Evolutionary conservation across 2,797 vertebrate genomes (phyloP), one percentile per base, ranked within the genome.

Genomic region (Microchirus variegatus): DNA sequence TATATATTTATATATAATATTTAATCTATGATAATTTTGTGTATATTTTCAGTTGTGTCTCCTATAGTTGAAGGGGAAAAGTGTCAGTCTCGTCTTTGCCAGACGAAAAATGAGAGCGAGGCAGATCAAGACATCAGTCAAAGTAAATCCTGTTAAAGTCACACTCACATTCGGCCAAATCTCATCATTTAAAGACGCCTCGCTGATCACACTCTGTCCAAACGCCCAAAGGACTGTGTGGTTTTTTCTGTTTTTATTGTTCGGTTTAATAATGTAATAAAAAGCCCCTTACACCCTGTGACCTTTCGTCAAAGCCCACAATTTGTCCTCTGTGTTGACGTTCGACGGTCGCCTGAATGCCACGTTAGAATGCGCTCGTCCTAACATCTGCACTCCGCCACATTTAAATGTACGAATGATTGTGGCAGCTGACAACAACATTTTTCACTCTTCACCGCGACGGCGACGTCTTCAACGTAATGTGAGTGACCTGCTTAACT

Each of bases 201-300:
- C 63, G 54, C 42, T 53, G 48, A 63, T 47, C 43, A 10, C 44
- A 50, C 42, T 70, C 50, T 80, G 80, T 41, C 19, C 8, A 5
- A 22, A 26, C 1, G 3, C 60, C 45, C 37, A 44, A 44, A 77
- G 45, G 55, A 82, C 45, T 45, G 16, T 8, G 31, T 42, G 49
- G 40, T 22, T 60, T 72, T 71, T 81, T 78, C 84, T 83, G 83
- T 67, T 70, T 72, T 71, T 81, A 79, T 85, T 83, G 83, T 67
- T 70, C 73, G 14, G 44, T 50, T 76, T 70, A 75, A 84, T 67
- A 80, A 80, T 78, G 18, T 54, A 73, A 80, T 67, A 65, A 74
- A 72, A 54, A 49, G 2, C 58, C 49, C 52, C 44, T 59, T 60
- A 71, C 81, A 71, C 81, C 50, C 50, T 17, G 4, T 76, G 68